Evolutionary conservation across 2,888 invertebrate species (phyloP).

Genomic region (Drosophila kambysellisi): DNA sequence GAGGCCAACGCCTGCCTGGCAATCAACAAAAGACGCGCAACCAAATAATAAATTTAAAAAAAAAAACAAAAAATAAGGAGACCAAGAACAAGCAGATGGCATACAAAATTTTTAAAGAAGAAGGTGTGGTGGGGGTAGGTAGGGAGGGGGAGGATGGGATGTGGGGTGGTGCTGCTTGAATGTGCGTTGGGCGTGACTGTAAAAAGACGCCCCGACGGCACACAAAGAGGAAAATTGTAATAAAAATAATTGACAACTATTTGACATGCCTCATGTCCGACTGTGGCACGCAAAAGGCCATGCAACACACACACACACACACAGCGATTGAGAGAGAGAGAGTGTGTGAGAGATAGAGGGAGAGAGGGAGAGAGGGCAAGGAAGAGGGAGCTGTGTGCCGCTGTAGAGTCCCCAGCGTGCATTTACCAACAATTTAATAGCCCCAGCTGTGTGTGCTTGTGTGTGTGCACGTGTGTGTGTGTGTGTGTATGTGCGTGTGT

Average conservation of each 20-base stretch:
- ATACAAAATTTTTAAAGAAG: not conserved
- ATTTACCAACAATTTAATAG: slow-evolving; percentile 62
- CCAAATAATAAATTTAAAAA: slow-evolving; percentile 73
- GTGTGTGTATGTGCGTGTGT: not conserved
- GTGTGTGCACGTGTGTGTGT: not conserved
- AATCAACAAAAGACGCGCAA: slow-evolving; percentile 74
- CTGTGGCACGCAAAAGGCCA: slow-evolving; percentile 60
- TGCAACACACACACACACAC: slow-evolving; percentile 26
- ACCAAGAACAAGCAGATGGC: slow-evolving; percentile 5
- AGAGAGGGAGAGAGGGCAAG: not conserved
- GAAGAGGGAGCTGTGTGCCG: not conserved
- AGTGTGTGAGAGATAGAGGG: not conserved
- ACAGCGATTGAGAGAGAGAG: not conserved
- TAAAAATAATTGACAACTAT: slow-evolving; percentile 81
- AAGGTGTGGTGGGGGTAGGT: not conserved
- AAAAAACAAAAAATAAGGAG: not conserved
- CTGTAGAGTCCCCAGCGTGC: slow-evolving; percentile 67
- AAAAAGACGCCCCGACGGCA: slow-evolving; percentile 45
- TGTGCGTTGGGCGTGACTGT: slow-evolving; percentile 47
- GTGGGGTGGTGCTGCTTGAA: not conserved
- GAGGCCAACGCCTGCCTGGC: slow-evolving; percentile 46
- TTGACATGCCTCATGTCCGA: slow-evolving; percentile 81
- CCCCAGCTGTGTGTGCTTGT: slow-evolving; percentile 1
- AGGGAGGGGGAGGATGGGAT: not conserved
- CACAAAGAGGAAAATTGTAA: slow-evolving; percentile 73